phyloP scores from a whole-genome alignment of 2,113 vertebrate species.

The Laticauda colubrina region DNA sequence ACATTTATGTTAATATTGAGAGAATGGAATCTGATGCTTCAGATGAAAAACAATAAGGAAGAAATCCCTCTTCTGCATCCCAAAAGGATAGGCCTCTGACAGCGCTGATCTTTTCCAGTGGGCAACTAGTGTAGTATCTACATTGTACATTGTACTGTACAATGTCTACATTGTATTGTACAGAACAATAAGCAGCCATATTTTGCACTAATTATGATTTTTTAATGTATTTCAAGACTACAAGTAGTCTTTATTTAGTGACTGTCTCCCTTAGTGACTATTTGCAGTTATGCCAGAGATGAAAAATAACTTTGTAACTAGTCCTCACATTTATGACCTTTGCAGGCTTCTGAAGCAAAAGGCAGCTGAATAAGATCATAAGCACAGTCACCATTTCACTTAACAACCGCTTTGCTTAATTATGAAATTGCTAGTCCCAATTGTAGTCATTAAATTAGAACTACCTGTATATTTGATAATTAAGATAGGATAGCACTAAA shows the following conservation, averaged over 20 bases:
- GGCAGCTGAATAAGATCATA: background rate
- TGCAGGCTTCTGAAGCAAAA: background rate
- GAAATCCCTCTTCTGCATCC: background rate
- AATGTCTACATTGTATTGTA: background rate
- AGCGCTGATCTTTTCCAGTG: background rate
- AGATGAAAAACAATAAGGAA: background rate
- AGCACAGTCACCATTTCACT: background rate
- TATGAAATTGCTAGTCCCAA: background rate
- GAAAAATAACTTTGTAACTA: background rate
- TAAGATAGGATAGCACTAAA: background rate
- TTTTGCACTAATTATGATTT: background rate
- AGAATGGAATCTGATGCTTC: background rate
- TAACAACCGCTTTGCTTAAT: background rate
- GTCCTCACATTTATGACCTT: background rate
- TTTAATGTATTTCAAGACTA: background rate
- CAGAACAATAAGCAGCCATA: background rate
- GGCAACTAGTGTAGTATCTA: background rate
- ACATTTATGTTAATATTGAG: background rate
- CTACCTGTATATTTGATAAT: background rate
- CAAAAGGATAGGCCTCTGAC: background rate
- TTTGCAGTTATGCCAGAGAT: background rate
- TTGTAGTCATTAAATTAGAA: background rate
- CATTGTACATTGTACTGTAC: no score
- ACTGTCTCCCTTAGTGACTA: background rate
- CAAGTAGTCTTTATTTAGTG: background rate